A percentile compares a stretch with the other conserved stretches of the same genome.
phyloP scores from a whole-genome alignment of 2,888 invertebrate genomes.

The Mythimna vitellina region DNA sequence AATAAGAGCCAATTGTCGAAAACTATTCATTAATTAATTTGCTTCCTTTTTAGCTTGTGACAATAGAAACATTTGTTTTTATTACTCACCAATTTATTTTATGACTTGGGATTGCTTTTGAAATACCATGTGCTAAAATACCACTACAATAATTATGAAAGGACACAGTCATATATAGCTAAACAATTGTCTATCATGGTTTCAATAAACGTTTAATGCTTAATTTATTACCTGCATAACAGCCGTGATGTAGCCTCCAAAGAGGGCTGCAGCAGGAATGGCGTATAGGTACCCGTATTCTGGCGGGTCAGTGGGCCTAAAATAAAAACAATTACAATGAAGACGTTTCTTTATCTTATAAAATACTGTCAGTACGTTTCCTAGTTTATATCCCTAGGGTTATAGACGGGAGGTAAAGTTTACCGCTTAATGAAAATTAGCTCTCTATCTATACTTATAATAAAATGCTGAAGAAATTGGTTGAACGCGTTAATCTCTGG shows the following conservation, averaged over 20 bases:
- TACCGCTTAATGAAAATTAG: too few species aligned
- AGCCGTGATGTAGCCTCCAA: constrained; percentile 92
- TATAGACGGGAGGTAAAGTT: neutral
- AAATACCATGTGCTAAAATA: too few species aligned
- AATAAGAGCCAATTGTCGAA: too few species aligned
- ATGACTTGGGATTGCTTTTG: too few species aligned
- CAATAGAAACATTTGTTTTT: neutral
- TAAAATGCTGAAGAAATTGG: too few species aligned
- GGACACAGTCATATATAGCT: too few species aligned
- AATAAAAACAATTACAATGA: neutral
- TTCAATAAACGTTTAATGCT: neutral
- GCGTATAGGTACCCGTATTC: constrained; percentile 95
- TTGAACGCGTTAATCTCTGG: too few species aligned
- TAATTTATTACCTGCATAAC: constrained; percentile 87
- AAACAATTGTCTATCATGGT: neutral
- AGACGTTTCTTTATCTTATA: neutral
- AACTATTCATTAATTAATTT: neutral
- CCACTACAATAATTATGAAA: too few species aligned
- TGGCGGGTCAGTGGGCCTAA: constrained; percentile 94
- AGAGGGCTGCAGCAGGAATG: constrained; percentile 93
- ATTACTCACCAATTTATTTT: neutral
- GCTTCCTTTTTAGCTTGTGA: neutral
- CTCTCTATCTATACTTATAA: too few species aligned
- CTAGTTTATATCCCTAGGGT: neutral
- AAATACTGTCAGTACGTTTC: neutral